A percentile compares a stretch with the other conserved stretches of the same genome.
phyloP scores from a whole-genome alignment of 2,113 vertebrate species.

The Egretta garzetta region DNA sequence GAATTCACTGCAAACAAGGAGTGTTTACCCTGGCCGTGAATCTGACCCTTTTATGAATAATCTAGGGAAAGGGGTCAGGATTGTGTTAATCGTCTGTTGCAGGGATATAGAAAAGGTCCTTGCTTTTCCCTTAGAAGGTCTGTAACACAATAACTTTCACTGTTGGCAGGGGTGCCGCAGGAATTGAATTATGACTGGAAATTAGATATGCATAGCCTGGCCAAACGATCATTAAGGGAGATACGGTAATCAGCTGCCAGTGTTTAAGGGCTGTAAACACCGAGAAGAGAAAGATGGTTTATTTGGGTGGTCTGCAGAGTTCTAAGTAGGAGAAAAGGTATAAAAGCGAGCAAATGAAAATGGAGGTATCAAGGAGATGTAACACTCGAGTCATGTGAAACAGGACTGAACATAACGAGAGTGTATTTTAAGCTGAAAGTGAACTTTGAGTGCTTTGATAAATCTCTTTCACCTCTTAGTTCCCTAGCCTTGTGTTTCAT shows the following conservation, averaged over 20 bases:
- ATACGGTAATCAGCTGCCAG: slow-evolving; percentile 51
- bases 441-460: slow-evolving; percentile 12
- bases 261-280: slow-evolving; percentile 62
- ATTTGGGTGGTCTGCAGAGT: slow-evolving; percentile 53
- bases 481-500: slow-evolving; percentile 14
- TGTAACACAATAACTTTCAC: slow-evolving; percentile 32
- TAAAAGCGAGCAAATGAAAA: not conserved
- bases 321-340: slow-evolving; percentile 5
- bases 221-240: slow-evolving; percentile 66
- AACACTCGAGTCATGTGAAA: not conserved
- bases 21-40: not conserved
- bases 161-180: slow-evolving; percentile 61
- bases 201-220: slow-evolving; percentile 56
- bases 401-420: not conserved
- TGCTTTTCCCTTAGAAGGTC: not conserved
- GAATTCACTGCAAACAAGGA: not conserved
- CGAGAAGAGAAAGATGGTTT: slow-evolving; percentile 18
- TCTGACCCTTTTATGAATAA: not conserved
- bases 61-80: not conserved
- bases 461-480: slow-evolving; percentile 19
- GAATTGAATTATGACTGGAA: slow-evolving; percentile 59
- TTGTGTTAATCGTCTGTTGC: not conserved
- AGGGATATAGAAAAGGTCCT: not conserved
- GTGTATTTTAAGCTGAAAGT: not conserved
- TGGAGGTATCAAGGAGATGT: not conserved